phyloP scores from a whole-genome alignment of 2,113 vertebrate species.

The Strigops habroptila region DNA sequence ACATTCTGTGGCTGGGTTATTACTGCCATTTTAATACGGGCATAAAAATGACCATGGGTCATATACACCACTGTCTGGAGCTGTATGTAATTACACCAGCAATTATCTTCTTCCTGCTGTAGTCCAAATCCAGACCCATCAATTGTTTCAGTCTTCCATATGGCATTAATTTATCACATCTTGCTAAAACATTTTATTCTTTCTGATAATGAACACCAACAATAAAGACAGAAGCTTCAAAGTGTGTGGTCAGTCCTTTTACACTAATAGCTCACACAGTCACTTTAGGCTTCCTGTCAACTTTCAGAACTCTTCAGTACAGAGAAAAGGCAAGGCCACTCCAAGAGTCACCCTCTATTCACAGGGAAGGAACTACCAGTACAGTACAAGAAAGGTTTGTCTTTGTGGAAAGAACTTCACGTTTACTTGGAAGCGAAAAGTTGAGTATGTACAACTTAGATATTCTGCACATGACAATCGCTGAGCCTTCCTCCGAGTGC shows the following conservation, averaged over 20 bases:
- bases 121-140: neutral
- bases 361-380: neutral
- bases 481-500: neutral
- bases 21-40: neutral
- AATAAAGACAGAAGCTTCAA: neutral
- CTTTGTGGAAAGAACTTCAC: constrained; percentile 17
- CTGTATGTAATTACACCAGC: neutral
- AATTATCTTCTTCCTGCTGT: neutral
- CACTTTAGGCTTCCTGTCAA: neutral
- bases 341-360: constrained; percentile 4
- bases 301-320: constrained; percentile 12
- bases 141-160: neutral
- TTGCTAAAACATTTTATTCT: neutral
- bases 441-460: neutral
- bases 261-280: neutral
- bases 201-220: neutral
- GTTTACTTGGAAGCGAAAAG: constrained; percentile 26
- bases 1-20: neutral
- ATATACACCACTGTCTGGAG: neutral
- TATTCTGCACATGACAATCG: constrained; percentile 41
- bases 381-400: neutral
- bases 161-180: neutral
- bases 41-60: neutral
- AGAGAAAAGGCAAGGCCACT: constrained; percentile 9
- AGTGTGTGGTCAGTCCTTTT: neutral